Evolutionary conservation across 2,113 vertebrate genomes (phyloP).

Genomic region (Arizona elegans): DNA sequence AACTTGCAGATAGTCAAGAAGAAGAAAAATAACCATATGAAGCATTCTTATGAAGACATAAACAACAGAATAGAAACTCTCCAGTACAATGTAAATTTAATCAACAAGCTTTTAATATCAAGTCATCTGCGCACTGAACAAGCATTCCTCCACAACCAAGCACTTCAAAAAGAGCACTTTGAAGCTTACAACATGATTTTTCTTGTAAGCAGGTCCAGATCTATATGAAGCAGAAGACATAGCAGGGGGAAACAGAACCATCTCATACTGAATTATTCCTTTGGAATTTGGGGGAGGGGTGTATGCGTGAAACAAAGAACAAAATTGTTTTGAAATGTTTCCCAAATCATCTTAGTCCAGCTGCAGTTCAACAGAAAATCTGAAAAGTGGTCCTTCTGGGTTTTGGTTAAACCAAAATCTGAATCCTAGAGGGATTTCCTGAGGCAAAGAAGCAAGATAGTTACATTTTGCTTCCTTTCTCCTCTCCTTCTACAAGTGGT

Average conservation of each 20-base stretch:
- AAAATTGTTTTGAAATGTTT: not conserved
- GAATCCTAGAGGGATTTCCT: not conserved
- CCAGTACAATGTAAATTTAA: slow-evolving; percentile 1
- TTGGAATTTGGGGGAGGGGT: not conserved
- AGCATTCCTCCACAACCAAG: not conserved
- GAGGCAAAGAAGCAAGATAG: not conserved
- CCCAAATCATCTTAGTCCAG: not conserved
- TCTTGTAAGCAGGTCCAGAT: not conserved
- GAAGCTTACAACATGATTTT: not conserved
- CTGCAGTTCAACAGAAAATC: not conserved
- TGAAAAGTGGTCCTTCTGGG: not conserved
- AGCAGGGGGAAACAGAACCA: not conserved
- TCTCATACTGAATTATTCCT: not conserved
- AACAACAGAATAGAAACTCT: not conserved
- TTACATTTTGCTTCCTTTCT: not conserved
- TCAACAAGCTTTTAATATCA: slow-evolving; percentile 7
- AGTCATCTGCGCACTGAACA: not conserved
- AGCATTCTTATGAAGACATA: not conserved
- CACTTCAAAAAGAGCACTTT: not conserved
- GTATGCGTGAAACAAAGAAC: not conserved
- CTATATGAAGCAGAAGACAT: not conserved
- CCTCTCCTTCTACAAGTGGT: not conserved
- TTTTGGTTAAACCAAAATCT: not conserved
- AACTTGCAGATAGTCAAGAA: not conserved
- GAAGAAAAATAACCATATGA: not conserved